Base-by-base conservation (phyloP, 2,113 vertebrate genomes). In the Myiagra hebetior region DNA sequence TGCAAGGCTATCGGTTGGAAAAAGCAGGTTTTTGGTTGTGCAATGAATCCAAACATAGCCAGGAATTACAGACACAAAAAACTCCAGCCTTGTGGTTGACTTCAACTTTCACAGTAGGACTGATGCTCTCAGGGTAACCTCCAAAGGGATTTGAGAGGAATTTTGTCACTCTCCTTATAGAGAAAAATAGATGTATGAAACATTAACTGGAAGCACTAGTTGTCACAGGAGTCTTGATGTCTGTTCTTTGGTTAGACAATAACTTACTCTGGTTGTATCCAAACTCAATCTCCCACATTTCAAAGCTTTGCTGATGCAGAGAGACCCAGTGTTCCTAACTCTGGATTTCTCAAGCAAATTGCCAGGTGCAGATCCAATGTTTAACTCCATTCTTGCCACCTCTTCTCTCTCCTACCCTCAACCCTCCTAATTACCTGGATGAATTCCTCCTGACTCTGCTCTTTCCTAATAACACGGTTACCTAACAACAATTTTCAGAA, bases 11-110 rank as follows among this genome's bases (percentile, higher is more conserved):
- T 72, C 3, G 1, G 55, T 26, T 87, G 44, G 68, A 74, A 95
- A 95, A 95, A 88, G 50, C 68, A 79, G 28, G 10, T 60, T 89
- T 95, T 92, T 39, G 15, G 30, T 83, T 89, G 74, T 93, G 91
- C 80, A 94, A 65, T 89, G 31, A 72, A 77, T 74, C 23, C 47
- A 47, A 16, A 35, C 3, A 1, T 57, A 73, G 87, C 64, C 87
- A 94, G 72, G 52, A 77, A 60, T 89, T 89, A 68, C 49, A 87
- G 56, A 78, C 31, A 69, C 9, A 41, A 39, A 73, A 90, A 81
- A 8, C 12, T 17, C 16, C 27, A 84, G 14, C 13, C 35, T 62
- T 10, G 20, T 49, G 31, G 53, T 77, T 91, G 37, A 69, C 73
- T 47, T 92, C 50, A 87, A 30, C 49, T 75, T 96, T 79, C 62